Evolutionary conservation across 1,140 invertebrate species (phyloP).

Genomic region (Globodera rostochiensis): DNA sequence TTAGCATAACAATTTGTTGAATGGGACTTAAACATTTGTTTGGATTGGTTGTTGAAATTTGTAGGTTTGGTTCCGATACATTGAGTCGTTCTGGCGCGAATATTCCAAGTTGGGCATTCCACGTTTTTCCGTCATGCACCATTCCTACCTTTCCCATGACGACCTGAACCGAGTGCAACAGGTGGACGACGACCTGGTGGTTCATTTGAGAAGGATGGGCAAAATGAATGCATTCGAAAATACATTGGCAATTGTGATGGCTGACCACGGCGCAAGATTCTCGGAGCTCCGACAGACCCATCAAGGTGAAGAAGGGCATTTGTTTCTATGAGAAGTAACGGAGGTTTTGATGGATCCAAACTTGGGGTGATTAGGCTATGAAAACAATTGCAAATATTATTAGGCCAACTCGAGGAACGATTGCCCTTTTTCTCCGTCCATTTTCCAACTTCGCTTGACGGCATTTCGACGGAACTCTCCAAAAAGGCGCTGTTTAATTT

Average conservation of each 20-base stretch:
- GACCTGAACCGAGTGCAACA: constrained; percentile 77
- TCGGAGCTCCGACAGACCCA: constrained; percentile 77
- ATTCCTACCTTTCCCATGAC: constrained; percentile 85
- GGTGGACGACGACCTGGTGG: constrained; percentile 75
- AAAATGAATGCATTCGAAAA: constrained; percentile 73
- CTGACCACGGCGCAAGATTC: constrained; percentile 70
- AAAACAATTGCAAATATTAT: neutral
- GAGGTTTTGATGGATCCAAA: neutral
- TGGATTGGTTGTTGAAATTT: constrained; percentile 26
- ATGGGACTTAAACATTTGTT: neutral
- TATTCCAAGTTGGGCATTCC: constrained; percentile 72
- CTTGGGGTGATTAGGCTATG: too few relatives aligned
- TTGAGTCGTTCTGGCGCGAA: constrained; percentile 71
- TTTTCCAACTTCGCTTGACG: constrained; percentile 75
- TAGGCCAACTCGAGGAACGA: constrained; percentile 76
- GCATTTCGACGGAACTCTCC: constrained; percentile 53
- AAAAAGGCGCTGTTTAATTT: constrained; percentile 70
- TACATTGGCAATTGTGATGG: constrained; percentile 73
- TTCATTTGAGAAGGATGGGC: constrained; percentile 68
- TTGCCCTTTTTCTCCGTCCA: constrained; percentile 81
- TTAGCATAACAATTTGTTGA: too few relatives aligned
- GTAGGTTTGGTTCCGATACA: constrained; percentile 74
- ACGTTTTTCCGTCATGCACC: constrained; percentile 83
- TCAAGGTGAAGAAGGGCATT: constrained; percentile 71
- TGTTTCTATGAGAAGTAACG: constrained; percentile 3